These are phyloP conservation scores for Pollenia labialis DNA, from an alignment of 2,888 invertebrate species.

Conservation along the genomic window DNA sequence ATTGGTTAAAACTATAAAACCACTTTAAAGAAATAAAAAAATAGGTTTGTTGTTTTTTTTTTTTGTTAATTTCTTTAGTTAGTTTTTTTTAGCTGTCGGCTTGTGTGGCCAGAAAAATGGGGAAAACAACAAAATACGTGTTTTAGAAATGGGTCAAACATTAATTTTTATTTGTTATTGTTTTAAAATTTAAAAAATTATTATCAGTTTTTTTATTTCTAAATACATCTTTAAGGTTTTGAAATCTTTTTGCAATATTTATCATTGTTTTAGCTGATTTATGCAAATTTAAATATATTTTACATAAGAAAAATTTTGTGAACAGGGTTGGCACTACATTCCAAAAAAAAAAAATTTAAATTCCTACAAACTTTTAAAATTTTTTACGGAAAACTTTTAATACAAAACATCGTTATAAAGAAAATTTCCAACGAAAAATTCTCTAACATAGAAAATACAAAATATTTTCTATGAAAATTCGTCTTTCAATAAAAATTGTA, in stretches of 20 bases:
- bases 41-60: background rate
- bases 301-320: too few species aligned
- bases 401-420: too few species aligned
- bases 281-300: too few species aligned
- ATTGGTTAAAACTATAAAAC: constrained; percentile 51
- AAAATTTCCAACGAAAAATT: too few species aligned
- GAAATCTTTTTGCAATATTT: background rate
- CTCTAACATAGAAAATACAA: too few species aligned
- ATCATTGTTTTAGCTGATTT: background rate
- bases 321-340: too few species aligned
- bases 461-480: too few species aligned
- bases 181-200: constrained; percentile 9
- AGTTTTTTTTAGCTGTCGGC: constrained; percentile 15
- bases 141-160: constrained; percentile 47
- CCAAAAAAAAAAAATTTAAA: too few species aligned
- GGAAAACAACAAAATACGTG: constrained; percentile 36
- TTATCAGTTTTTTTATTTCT: background rate
- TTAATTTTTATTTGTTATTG: background rate
- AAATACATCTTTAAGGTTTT: background rate
- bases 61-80: constrained; percentile 6
- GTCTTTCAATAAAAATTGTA: too few species aligned
- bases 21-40: constrained; percentile 12
- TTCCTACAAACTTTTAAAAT: too few species aligned
- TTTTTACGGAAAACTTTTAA: too few species aligned
- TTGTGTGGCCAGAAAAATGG: constrained; percentile 29